Evolutionary conservation across 2,797 vertebrate genomes (phyloP).

Genomic region (Chloroceryle inda): DNA sequence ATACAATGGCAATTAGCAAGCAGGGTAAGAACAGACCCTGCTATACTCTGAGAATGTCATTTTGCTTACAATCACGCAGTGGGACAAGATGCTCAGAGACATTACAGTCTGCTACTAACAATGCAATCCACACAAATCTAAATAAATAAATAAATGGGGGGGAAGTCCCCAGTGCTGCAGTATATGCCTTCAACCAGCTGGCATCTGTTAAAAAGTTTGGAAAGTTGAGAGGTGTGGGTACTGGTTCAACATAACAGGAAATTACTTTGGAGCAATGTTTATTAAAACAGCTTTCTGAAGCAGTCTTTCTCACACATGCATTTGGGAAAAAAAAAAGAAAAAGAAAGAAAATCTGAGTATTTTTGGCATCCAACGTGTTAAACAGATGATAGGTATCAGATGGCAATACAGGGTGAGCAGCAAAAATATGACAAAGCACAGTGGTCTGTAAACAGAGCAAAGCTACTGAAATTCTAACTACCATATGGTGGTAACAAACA

Average conservation of each 20-base stretch:
- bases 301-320: background rate
- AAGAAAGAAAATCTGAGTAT: background rate
- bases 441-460: conserved; percentile 57
- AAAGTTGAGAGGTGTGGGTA: background rate
- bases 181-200: background rate
- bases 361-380: conserved; percentile 60
- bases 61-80: background rate
- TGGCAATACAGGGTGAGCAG: conserved; percentile 28
- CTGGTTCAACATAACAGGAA: conserved; percentile 32
- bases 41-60: background rate
- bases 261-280: conserved; percentile 29
- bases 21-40: background rate
- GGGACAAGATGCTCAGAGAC: background rate
- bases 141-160: too few relatives aligned
- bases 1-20: background rate
- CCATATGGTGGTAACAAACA: conserved; percentile 60
- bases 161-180: background rate
- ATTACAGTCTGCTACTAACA: background rate
- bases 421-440: conserved; percentile 58
- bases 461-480: conserved; percentile 19
- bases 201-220: conserved; percentile 3
- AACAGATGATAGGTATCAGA: conserved; percentile 55
- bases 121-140: background rate
- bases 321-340: background rate
- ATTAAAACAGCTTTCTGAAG: conserved; percentile 46